phyloP scores from a whole-genome alignment of 2,797 vertebrate species.

The Pseudocheirus occidentalis region DNA sequence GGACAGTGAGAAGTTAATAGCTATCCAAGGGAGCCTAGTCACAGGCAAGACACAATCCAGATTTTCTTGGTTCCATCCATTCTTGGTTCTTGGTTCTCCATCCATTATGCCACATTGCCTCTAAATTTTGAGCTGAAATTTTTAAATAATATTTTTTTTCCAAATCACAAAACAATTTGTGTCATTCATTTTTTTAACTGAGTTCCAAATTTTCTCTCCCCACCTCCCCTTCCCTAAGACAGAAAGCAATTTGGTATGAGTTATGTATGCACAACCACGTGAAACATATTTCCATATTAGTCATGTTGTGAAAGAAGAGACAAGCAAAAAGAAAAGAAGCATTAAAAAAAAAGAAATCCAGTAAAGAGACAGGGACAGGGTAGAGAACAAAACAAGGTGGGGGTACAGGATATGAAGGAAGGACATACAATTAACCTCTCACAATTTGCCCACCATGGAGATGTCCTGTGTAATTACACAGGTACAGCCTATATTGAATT shows the following conservation, averaged over 20 bases:
- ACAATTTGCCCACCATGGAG: too few species aligned
- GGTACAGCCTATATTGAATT: too few species aligned
- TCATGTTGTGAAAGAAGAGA: not conserved
- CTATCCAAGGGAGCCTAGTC: not conserved
- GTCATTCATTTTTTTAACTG: not conserved
- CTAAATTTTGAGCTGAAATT: not conserved
- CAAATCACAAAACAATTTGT: not conserved
- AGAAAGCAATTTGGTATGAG: not conserved
- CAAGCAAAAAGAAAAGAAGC: not conserved
- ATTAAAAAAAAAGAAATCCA: not conserved
- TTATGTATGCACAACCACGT: not conserved
- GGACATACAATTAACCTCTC: too few species aligned
- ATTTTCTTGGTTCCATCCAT: not conserved
- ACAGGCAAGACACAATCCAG: not conserved
- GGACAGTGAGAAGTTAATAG: not conserved
- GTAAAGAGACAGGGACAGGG: too few species aligned
- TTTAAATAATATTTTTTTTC: not conserved
- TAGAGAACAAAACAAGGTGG: too few species aligned
- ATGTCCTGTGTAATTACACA: too few species aligned
- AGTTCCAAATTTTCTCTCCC: not conserved
- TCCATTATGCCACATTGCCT: not conserved
- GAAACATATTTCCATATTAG: not conserved
- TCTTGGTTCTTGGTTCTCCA: not conserved
- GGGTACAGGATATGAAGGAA: too few species aligned
- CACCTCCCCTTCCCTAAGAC: not conserved